Conservation (phyloP, 2,113 vertebrate species). For the Myotis lucifugus region DNA sequence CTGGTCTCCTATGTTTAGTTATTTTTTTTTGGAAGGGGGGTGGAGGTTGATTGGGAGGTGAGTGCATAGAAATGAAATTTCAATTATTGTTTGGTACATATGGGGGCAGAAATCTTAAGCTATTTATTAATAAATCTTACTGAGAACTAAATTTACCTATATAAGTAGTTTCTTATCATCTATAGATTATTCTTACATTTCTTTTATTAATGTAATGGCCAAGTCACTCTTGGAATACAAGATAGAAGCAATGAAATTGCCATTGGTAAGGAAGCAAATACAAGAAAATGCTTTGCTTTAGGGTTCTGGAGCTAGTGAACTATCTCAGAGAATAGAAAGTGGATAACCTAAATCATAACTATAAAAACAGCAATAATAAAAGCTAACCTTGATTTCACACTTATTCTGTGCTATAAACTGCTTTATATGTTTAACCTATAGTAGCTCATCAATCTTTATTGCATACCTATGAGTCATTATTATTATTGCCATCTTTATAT, state of each 20-base stretch:
- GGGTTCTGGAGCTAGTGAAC: background rate
- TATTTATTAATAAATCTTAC: background rate
- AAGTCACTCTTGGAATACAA: background rate
- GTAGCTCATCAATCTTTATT: background rate
- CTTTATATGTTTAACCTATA: background rate
- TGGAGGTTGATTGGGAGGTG: background rate
- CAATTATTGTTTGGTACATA: background rate
- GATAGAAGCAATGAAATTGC: background rate
- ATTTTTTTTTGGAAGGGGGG: background rate
- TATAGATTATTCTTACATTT: background rate
- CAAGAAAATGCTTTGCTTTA: background rate
- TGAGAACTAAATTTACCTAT: background rate
- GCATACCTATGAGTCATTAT: background rate
- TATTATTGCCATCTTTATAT: background rate
- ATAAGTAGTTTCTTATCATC: background rate
- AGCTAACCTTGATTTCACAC: background rate
- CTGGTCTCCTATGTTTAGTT: background rate
- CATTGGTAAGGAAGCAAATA: background rate
- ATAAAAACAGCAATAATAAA: background rate
- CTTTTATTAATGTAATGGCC: background rate
- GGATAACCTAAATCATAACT: background rate
- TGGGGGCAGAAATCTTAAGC: background rate
- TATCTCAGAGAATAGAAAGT: background rate
- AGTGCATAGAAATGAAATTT: background rate
- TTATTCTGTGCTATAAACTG: background rate